Percentiles rank a stretch among this genome's conserved stretches.
Conservation (phyloP, 64 coral and sea anemone species). For the Catalaphyllia jardinei region DNA sequence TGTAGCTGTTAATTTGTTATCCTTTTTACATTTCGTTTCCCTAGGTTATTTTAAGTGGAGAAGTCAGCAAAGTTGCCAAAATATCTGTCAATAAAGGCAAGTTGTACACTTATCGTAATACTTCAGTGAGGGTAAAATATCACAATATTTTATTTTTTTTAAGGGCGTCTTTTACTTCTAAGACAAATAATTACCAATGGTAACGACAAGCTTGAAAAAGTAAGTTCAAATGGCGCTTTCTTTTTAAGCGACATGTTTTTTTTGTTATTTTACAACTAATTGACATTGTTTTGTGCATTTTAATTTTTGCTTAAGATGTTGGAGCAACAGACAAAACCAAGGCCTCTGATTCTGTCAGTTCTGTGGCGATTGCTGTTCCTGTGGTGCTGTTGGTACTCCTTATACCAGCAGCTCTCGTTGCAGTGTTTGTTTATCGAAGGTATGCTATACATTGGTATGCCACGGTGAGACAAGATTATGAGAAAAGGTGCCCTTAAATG, state of each 20-base stretch:
- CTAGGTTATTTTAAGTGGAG: background rate
- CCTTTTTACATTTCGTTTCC: background rate
- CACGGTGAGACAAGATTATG: too few species aligned
- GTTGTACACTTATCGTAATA: background rate
- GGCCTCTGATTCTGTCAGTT: background rate
- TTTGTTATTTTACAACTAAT: too few species aligned
- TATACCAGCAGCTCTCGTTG: background rate
- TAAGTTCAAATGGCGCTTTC: too few species aligned
- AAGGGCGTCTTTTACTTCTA: too few species aligned
- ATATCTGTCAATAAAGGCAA: background rate
- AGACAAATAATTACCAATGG: too few species aligned
- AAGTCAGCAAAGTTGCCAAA: background rate
- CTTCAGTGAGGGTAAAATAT: too few species aligned
- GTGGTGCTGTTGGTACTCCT: slow-evolving; percentile 1
- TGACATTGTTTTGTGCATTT: background rate
- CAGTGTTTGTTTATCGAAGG: background rate
- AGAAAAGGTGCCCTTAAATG: too few species aligned
- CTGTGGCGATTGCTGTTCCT: background rate
- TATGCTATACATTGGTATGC: background rate
- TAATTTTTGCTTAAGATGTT: background rate
- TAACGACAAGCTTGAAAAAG: too few species aligned
- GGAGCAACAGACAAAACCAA: background rate
- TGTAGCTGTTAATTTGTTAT: too few species aligned
- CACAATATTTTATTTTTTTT: too few species aligned
- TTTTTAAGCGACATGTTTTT: too few species aligned